These are phyloP conservation scores for Entelurus aequoreus DNA, from an alignment of 2,113 vertebrate species.

Conservation along the genomic window DNA sequence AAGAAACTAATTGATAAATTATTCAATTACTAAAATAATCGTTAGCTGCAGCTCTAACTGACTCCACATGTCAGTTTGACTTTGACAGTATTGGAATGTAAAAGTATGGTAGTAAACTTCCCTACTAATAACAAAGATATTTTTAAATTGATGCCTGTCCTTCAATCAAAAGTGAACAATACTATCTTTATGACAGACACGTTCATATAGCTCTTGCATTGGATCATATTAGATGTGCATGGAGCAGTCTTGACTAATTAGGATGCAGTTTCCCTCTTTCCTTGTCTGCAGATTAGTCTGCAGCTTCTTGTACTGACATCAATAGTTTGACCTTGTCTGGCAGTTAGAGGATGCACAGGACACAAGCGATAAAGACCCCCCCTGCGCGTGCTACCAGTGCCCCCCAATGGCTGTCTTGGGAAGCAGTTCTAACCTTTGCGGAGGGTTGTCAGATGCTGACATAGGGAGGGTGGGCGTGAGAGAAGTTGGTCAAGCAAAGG, in stretches of 20 bases:
- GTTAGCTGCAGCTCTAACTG: no score
- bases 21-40: no score
- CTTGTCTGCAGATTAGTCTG: background rate
- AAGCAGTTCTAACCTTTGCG: constrained; percentile 51
- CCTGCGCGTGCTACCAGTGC: constrained; percentile 27
- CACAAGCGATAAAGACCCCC: constrained; percentile 17
- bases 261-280: background rate
- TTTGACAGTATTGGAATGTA: no score
- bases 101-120: no score
- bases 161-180: background rate
- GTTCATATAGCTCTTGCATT: background rate
- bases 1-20: no score
- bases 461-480: constrained; percentile 6
- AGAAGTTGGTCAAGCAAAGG: constrained; percentile 54
- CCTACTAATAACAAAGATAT: background rate
- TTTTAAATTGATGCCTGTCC: background rate
- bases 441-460: constrained; percentile 37
- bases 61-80: no score
- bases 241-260: background rate
- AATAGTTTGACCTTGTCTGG: constrained; percentile 41
- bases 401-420: constrained; percentile 36
- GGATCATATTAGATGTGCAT: no score
- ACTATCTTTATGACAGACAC: background rate
- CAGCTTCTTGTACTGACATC: constrained; percentile 22
- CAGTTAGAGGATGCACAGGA: constrained; percentile 21